Evolutionary conservation across 2,888 invertebrate species (phyloP), one percentile per base, ranked within the genome.

Genomic region (Phyllotreta striolata): DNA sequence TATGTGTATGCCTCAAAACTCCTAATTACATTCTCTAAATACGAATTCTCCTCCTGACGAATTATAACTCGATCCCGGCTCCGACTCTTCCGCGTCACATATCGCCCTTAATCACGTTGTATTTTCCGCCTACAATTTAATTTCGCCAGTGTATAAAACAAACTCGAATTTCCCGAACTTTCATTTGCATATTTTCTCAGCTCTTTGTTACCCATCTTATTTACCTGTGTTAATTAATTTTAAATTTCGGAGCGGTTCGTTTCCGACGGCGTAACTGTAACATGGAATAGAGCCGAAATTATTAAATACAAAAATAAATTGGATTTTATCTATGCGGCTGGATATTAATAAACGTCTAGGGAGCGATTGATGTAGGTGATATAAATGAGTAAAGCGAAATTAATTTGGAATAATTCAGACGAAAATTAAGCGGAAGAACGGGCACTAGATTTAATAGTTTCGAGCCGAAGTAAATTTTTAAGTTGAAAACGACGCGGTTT

Each of bases 391-490:
- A 4, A 24, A 24, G 24, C 2, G 4, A 24, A 24, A 24, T 24
- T 24, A 24, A 24, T 24, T 24, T 24, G 24, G 24, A 24, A 24
- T 24, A 24, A 24, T 24, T 24, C 24, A 24, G 24, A 24, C 24
- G 24, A 24, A 24, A 24, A 24, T 24, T 24, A 24, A 24, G 2
- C 24, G 24, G 24, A 24, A 24, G 24, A 24, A 24, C 24, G 24
- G 24, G 24, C 24, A 24, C 24, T 24, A 24, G 24, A 24, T 64
- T 60, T 60, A 60, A 56, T 60, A 56, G 64, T 55, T 60, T 39
- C 41, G 41, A 34, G 62, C 14, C 44, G 51, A 64, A 64, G 49
- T 64, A 10, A 54, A 44, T 55, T 66, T 62, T 62, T 65, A 62
- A 65, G 57, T 54, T 47, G 24, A 24, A 34, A 59, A 52, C 52